Base-by-base conservation (phyloP, 53 echinoderm and acorn worm genomes). In the Zoroaster sp. region DNA sequence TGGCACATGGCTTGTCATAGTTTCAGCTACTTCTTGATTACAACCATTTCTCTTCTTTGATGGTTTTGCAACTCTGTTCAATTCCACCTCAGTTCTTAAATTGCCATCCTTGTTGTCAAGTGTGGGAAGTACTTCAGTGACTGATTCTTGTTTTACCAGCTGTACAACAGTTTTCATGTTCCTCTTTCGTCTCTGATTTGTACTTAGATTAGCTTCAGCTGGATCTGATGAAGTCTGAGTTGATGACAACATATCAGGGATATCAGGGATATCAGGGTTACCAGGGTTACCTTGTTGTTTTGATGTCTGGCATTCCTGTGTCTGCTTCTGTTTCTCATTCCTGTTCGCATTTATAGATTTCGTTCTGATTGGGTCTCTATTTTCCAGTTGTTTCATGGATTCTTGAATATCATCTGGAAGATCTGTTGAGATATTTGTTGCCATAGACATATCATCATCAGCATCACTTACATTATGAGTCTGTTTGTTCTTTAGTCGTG, bases 401-500 rank as follows among this genome's bases (percentile, higher is more conserved):
- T 33, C n/a, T n/a, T n/a, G 31, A 32, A 14, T 76, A 49, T 76
- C 49, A 51, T 76, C 74, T 43, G 74, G 13, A 42, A 28, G 25
- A 74, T 45, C 49, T 49, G 63, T 23, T 47, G 76, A 46, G 51
- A 30, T 1, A 34, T 76, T 46, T 52, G 44, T 4, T 14, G 45
- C 30, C 41, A 11, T 47, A 33, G 4, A 14, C 15, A 15, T 76
- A 47, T 30, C 76, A 34, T 47, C 30, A 31, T 49, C 34, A 13
- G 32, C 32, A 51, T 51, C 49, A 76, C 32, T 47, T 32, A 20
- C 37, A 10, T 40, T 36, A n/a, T n/a, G 39, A 6, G 15, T 43
- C 12, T n/a, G 55, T 39, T 78, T 78, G 54, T 35, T 78, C 39
- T 54, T 63, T 38, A 78, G 78, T 59, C 63, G 14, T 25, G 78